Base-by-base conservation (phyloP, 2,113 vertebrate species). In the Felis chaus region DNA sequence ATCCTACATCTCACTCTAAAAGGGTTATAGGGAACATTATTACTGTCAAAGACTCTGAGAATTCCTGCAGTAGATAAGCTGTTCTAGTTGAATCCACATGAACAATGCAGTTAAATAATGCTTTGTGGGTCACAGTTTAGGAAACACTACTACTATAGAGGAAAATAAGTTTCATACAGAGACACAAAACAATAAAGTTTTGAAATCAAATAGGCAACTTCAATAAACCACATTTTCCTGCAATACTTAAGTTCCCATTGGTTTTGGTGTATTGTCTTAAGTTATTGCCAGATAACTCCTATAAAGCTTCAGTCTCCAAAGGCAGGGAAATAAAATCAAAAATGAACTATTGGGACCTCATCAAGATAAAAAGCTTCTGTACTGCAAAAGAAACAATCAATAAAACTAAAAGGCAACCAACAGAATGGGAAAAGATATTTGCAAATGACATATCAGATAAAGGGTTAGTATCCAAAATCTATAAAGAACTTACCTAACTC, bases 171-270 rank as follows among this genome's bases (percentile, higher is more conserved):
- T 76, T 88, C 50, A 79, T 4, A 53, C 33, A 90, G 48, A 86
- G 14, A 57, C 2, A 83, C 55, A 45, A 85, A 93, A 85, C 39
- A 61, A 61, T 11, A 55, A 83, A 74, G 27, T 36, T 96, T 61
- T 94, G 39, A 88, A 91, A 94, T 74, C 65, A 91, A 89, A 84
- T 8, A 23, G 33, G 39, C 50, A 92, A 65, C n/a, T 84, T 94
- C 18, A 80, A 50, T 18, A 84, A 84, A 69, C 13, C 39, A 69
- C 7, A 19, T 73, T 97, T 96, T 69, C 85, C 81, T 61, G 14
- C 41, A 89, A 27, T 53, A 69, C 21, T 50, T 55, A 50, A 69
- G 18, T 69, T 82, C 39, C 57, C 5, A 41, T 0, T 50, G 66
- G 39, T 63, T 92, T 91, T 23, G 27, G 27, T 74, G 50, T 74